phyloP scores from a whole-genome alignment of 2,888 invertebrate species.

The Apoderus coryli region DNA sequence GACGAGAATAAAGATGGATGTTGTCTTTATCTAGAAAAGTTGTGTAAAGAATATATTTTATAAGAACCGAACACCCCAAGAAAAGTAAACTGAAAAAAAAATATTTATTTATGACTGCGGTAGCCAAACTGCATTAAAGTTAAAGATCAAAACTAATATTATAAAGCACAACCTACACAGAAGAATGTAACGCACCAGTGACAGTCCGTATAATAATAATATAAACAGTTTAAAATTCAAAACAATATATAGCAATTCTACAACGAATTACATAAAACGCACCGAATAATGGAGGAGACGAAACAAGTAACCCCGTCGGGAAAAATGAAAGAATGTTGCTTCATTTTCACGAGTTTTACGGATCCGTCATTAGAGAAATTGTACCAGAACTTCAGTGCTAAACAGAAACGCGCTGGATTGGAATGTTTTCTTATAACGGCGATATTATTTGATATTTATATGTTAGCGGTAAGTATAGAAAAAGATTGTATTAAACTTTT shows the following conservation, averaged over 20 bases:
- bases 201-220: slow-evolving; percentile 8
- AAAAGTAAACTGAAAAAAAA: too few species aligned
- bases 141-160: too few species aligned
- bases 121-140: too few species aligned
- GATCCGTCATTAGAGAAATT: slow-evolving; percentile 51
- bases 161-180: too few species aligned
- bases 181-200: slow-evolving; percentile 4
- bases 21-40: too few species aligned
- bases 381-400: slow-evolving; percentile 55
- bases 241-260: too few species aligned
- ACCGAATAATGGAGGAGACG: slow-evolving; percentile 23
- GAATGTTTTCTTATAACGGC: slow-evolving; percentile 53
- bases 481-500: too few species aligned
- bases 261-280: neutral
- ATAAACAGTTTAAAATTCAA: slow-evolving; percentile 6
- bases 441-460: slow-evolving; percentile 50
- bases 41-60: too few species aligned
- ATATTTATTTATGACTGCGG: too few species aligned
- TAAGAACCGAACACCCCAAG: too few species aligned
- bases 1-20: too few species aligned
- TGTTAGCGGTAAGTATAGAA: slow-evolving; percentile 40
- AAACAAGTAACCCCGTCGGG: slow-evolving; percentile 24
- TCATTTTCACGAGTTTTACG: slow-evolving; percentile 36
- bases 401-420: slow-evolving; percentile 55
- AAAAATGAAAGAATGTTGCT: slow-evolving; percentile 25